Evolutionary conservation across 2,888 invertebrate species (phyloP), one percentile per base, ranked within the genome.

Genomic region (Drosophila borborema): DNA sequence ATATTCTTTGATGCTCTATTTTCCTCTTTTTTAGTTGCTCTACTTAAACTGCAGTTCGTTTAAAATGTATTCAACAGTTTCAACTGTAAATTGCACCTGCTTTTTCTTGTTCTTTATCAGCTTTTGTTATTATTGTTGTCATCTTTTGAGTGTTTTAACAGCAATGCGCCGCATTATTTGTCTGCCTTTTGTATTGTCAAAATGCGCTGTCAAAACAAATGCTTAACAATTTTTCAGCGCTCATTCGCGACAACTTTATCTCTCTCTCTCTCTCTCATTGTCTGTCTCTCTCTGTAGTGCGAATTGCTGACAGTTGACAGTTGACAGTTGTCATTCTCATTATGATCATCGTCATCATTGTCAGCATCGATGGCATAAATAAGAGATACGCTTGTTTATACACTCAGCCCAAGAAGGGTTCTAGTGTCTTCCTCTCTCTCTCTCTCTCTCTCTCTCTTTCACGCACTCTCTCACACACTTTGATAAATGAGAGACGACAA

Each of bases 181-280:
- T 84, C 79, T 69, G 72, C 67, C 34, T 34, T 80, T 84, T 83
- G 80, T 81, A 71, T 75, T 86, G 88, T 87, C 84, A 86, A 86
- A 87, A 87, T 74, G 86, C 74, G 77, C 82, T 87, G 88, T 86
- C 86, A 84, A 81, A 86, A 86, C 80, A 87, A 86, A 86, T 88
- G 88, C 76, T 86, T 67, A 84, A 75, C 88, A 86, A 86, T 86
- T 87, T 86, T 81, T 87, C 88, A 86, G 82, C 72, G 80, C 75
- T 72, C 55, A 64, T 64, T 70, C 51, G 78, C 76, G 71, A 74
- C 45, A 48, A 74, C 63, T 48, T 60, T 45, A 72, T 54, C 34
- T 8, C 5, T 16, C 7, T 5, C 48, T 40, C 28, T 20, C 12
- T n/a, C 36, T 41, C 38, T 8, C 5, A 3, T 23, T 23, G 9